Conservation (phyloP, 2,113 vertebrate genomes). For the Pantherophis guttatus region DNA sequence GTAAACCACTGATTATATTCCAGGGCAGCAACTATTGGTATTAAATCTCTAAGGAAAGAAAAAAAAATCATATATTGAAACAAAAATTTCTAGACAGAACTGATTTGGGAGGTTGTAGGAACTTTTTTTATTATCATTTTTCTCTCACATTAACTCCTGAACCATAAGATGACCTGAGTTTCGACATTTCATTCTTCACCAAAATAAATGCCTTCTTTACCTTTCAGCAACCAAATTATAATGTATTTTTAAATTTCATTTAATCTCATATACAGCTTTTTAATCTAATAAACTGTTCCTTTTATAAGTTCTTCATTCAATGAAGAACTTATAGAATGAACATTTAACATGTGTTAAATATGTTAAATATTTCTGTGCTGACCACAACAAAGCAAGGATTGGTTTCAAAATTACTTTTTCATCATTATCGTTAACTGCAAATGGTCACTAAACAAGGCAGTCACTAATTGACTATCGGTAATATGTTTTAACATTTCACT, state of each 20-base stretch:
- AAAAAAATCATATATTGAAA: constrained; percentile 47
- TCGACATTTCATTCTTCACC: not conserved
- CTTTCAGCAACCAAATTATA: constrained; percentile 46
- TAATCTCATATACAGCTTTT: constrained; percentile 32
- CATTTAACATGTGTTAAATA: not conserved
- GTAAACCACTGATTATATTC: constrained; percentile 99
- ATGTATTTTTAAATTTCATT: constrained; percentile 39
- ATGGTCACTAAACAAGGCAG: not conserved
- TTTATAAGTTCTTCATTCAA: constrained; percentile 21
- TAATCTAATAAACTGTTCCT: constrained; percentile 30
- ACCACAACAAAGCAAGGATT: constrained; percentile 10
- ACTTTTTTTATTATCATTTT: not conserved
- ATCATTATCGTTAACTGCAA: not conserved
- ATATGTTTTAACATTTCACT: not conserved
- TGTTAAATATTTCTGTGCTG: rapidly evolving
- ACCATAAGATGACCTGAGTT: not conserved
- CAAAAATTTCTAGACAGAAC: constrained; percentile 3
- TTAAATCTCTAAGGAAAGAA: constrained; percentile 84
- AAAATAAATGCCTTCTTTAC: not conserved
- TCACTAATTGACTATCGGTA: not conserved
- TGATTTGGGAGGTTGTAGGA: not conserved
- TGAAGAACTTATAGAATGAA: not conserved
- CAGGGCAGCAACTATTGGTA: constrained; percentile 93
- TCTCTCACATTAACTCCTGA: not conserved
- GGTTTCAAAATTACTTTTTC: not conserved